Percentiles rank a stretch among this genome's conserved stretches.
phyloP scores from a whole-genome alignment of 2,113 vertebrate genomes.

The Corythaixoides concolor region DNA sequence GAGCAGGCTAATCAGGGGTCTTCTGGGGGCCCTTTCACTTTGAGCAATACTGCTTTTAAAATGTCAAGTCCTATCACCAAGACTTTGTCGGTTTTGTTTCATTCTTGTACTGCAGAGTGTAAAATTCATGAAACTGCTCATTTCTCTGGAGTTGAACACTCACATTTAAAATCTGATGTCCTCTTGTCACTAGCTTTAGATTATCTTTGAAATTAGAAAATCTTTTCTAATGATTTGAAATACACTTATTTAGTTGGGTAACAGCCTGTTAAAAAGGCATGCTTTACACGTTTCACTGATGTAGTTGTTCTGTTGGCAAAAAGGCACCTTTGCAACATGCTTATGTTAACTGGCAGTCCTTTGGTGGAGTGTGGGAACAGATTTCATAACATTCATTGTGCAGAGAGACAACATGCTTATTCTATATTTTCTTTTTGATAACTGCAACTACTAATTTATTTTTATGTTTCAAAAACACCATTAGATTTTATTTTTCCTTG shows the following conservation, averaged over 20 bases:
- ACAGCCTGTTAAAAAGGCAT: neutral
- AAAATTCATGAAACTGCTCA: neutral
- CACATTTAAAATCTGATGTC: neutral
- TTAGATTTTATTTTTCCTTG: neutral
- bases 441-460: neutral
- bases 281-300: neutral
- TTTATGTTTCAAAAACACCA: neutral
- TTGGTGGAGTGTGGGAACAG: neutral
- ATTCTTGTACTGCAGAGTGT: neutral
- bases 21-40: neutral
- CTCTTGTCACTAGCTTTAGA: neutral
- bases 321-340: neutral
- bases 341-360: neutral
- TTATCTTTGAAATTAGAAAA: neutral
- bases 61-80: neutral
- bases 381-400: neutral
- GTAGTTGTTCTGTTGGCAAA: neutral
- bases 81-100: neutral
- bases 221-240: neutral
- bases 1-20: neutral
- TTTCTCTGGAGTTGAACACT: neutral
- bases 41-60: conserved; percentile 39
- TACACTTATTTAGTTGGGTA: neutral
- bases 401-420: neutral
- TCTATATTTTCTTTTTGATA: neutral